These are phyloP conservation scores for Geodia barretti DNA, from an alignment of 37 sponge, comb jelly and placozoan genomes.

Conservation along the genomic window DNA sequence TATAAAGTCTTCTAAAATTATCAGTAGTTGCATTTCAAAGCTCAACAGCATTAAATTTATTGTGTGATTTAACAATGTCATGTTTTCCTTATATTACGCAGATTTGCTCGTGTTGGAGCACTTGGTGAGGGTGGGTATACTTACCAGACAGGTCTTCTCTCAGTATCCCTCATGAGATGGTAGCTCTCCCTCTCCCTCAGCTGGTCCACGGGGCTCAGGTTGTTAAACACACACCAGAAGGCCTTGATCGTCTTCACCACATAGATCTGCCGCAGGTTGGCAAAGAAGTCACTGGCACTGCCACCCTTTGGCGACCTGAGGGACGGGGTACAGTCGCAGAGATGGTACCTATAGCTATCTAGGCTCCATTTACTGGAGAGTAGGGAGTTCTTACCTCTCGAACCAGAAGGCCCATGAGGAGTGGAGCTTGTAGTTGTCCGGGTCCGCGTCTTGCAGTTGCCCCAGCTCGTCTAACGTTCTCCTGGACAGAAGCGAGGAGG, in stretches of 20 bases:
- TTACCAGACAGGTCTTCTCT: slow-evolving; percentile 58
- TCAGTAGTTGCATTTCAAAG: no score
- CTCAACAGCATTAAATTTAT: not conserved
- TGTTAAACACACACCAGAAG: slow-evolving; percentile 71
- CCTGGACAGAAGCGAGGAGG: slow-evolving; percentile 22
- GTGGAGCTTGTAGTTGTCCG: slow-evolving; percentile 32
- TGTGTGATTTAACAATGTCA: not conserved
- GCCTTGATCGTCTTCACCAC: slow-evolving; percentile 66
- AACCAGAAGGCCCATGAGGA: slow-evolving; percentile 81
- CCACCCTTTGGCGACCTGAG: slow-evolving; percentile 39
- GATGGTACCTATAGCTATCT: no score
- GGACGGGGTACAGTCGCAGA: no score
- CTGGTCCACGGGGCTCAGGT: slow-evolving; percentile 43
- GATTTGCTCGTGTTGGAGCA: no score
- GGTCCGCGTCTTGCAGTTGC: slow-evolving; percentile 30
- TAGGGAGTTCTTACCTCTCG: slow-evolving; percentile 48
- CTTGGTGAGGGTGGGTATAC: slow-evolving; percentile 6
- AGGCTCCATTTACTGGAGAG: no score
- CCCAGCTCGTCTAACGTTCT: slow-evolving; percentile 36
- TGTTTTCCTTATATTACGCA: not conserved
- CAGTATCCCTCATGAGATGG: slow-evolving; percentile 64
- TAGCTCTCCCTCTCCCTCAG: slow-evolving; percentile 62
- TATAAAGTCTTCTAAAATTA: no score
- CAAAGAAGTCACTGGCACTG: slow-evolving; percentile 34
- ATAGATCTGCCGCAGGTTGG: slow-evolving; percentile 34